A percentile compares a stretch with the other conserved stretches of the same genome.
Evolutionary conservation across 2,888 invertebrate genomes (phyloP).

Genomic region (Odontothrips loti): DNA sequence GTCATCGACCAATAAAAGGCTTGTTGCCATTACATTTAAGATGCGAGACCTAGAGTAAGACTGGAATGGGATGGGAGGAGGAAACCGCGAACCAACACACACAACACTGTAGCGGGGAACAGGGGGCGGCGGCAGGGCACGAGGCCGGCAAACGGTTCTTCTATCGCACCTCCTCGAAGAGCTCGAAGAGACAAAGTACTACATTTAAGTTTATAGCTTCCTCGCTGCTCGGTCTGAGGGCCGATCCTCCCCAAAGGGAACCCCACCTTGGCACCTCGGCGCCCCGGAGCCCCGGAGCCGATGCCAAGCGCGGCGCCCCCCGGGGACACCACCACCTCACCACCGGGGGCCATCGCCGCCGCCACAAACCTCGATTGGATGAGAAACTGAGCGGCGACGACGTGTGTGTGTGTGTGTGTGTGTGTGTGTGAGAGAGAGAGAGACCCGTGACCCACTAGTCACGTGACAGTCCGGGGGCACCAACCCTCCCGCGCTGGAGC

Average conservation of each 20-base stretch:
- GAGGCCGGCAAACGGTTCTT: background rate
- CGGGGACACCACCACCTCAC: background rate
- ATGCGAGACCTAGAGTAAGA: too few species aligned
- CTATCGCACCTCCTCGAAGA: background rate
- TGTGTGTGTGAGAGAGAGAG: background rate
- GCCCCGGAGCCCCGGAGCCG: background rate
- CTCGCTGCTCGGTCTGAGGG: background rate
- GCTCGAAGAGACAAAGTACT: background rate
- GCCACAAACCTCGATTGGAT: too few species aligned
- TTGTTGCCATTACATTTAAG: too few species aligned
- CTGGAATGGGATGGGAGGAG: too few species aligned
- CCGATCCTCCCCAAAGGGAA: background rate
- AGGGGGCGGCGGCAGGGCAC: too few species aligned
- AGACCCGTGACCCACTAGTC: too few species aligned
- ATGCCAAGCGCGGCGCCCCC: background rate
- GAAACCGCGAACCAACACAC: too few species aligned
- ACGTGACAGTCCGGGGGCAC: too few species aligned
- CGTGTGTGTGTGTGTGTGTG: too few species aligned
- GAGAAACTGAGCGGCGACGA: background rate
- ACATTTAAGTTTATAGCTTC: slow-evolving; percentile 11
- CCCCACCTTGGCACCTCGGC: background rate
- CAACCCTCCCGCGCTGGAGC: too few species aligned
- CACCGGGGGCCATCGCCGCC: background rate
- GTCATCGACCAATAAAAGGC: too few species aligned
- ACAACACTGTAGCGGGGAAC: too few species aligned